A percentile compares a stretch with the other conserved stretches of the same genome.
These are phyloP conservation scores for Rhorus exstirpatorius DNA, from an alignment of 2,888 invertebrate species.

Conservation along the genomic window DNA sequence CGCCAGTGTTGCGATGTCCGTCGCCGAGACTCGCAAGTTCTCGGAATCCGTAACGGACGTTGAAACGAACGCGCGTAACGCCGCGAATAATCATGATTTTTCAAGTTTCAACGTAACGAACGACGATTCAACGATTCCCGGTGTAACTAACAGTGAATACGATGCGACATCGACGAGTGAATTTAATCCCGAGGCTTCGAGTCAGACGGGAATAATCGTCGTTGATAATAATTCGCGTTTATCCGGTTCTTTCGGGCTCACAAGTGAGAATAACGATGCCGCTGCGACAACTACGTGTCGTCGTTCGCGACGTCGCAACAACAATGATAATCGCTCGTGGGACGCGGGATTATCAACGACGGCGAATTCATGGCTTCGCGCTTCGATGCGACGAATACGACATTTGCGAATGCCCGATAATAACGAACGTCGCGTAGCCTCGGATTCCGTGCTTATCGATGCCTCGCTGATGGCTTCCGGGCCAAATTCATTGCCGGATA, in stretches of 20 bases:
- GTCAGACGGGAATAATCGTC: neutral
- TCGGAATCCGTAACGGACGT: slow-evolving; percentile 22
- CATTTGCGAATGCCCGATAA: slow-evolving; percentile 86
- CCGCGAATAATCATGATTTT: too few species aligned
- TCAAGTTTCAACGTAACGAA: too few species aligned
- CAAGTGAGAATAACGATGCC: neutral
- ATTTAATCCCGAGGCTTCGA: neutral
- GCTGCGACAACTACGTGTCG: neutral
- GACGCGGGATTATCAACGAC: slow-evolving; percentile 3
- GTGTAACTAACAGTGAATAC: neutral
- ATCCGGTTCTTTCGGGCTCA: slow-evolving; percentile 7
- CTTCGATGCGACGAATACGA: slow-evolving; percentile 87
- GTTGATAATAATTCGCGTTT: slow-evolving; percentile 1
- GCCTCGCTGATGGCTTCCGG: slow-evolving; percentile 69
- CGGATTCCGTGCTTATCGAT: slow-evolving; percentile 60
- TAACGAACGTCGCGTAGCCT: slow-evolving; percentile 46
- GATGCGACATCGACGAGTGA: neutral
- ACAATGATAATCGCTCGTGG: neutral
- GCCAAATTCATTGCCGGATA: slow-evolving; percentile 82
- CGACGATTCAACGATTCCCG: neutral
- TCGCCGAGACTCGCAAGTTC: slow-evolving; percentile 82
- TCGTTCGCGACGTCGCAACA: neutral
- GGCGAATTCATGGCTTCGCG: slow-evolving; percentile 87
- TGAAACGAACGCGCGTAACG: neutral
- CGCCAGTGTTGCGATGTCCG: slow-evolving; percentile 85